Evolutionary conservation across 2,888 invertebrate species (phyloP).

Genomic region (Rotaria socialis): DNA sequence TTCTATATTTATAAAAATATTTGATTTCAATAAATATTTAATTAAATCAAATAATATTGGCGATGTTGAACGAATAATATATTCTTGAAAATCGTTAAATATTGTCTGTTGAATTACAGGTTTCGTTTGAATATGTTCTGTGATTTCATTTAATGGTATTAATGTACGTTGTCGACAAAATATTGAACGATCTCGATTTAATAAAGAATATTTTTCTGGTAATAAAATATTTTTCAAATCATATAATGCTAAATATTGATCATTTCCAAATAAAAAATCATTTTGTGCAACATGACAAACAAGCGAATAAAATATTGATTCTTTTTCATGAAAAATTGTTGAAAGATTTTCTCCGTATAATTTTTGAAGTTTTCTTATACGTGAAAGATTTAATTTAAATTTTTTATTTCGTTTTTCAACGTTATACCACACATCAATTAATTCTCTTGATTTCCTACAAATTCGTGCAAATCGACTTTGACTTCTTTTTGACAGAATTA

Average conservation of each 20-base stretch:
- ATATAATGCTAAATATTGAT: not conserved
- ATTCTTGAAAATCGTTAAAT: slow-evolving; percentile 34
- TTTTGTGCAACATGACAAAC: slow-evolving; percentile 6
- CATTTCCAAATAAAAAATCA: not conserved
- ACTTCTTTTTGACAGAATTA: not conserved
- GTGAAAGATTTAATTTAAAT: not conserved
- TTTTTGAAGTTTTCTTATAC: not conserved
- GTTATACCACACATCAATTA: not conserved
- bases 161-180: not conserved
- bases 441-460: not conserved
- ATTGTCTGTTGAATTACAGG: not conserved
- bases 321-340: not conserved
- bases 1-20: not conserved
- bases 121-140: not conserved
- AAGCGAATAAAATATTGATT: not conserved
- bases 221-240: not conserved
- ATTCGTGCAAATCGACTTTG: not conserved
- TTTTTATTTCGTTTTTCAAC: not conserved
- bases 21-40: not conserved
- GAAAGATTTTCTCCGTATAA: not conserved
- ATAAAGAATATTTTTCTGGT: not conserved
- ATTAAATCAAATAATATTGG: not conserved
- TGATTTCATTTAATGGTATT: not conserved
- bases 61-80: not conserved
- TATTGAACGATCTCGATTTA: not conserved